phyloP scores from a whole-genome alignment of 1,140 invertebrate genomes.

The Eciton burchellii region DNA sequence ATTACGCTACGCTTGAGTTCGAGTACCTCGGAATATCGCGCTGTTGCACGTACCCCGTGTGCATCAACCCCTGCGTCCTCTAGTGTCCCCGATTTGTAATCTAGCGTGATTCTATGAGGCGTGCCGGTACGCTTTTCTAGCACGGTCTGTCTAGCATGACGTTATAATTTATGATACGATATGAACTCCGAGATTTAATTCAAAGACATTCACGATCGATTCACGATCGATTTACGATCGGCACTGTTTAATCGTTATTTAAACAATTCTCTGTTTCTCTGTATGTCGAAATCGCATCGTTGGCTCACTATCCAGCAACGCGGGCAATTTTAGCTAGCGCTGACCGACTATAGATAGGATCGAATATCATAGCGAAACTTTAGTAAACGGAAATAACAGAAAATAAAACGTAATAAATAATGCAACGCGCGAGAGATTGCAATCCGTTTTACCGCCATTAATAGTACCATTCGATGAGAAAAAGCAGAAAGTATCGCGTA shows the following conservation, averaged over 20 bases:
- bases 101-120: slow-evolving; percentile 5
- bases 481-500: background rate
- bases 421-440: background rate
- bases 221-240: too few relatives aligned
- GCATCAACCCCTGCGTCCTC: slow-evolving; percentile 1
- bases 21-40: background rate
- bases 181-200: background rate
- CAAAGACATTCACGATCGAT: background rate
- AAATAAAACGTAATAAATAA: background rate
- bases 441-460: background rate
- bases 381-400: background rate
- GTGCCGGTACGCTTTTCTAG: background rate
- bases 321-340: background rate
- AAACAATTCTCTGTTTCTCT: background rate
- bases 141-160: background rate
- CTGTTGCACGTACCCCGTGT: background rate
- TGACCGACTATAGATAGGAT: background rate
- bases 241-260: background rate
- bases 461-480: background rate
- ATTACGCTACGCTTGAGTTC: background rate
- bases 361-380: background rate
- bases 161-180: slow-evolving; percentile 2
- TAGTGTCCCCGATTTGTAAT: slow-evolving; percentile 2
- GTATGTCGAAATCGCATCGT: background rate
- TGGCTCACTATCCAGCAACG: background rate